Percentiles rank a stretch among this genome's conserved stretches.
phyloP scores from a whole-genome alignment of 1,140 invertebrate genomes.

The Physella acuta region DNA sequence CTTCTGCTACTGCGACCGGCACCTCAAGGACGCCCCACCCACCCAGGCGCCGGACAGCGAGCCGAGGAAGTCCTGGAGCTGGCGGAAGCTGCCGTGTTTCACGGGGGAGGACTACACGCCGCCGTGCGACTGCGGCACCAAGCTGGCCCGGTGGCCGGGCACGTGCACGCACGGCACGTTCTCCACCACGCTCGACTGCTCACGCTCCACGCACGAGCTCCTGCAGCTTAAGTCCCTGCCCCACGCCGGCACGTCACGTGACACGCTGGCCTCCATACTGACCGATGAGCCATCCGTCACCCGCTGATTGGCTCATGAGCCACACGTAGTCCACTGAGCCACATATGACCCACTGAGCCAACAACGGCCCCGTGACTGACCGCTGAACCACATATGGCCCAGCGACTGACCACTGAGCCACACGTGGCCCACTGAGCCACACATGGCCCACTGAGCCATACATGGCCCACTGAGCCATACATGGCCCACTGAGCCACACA shows the following conservation, averaged over 20 bases:
- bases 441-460: too few relatives aligned
- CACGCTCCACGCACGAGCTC: conserved; percentile 11
- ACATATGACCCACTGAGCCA: too few relatives aligned
- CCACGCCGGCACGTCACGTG: neutral
- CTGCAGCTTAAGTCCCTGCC: neutral
- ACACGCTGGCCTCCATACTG: neutral
- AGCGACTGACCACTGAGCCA: too few relatives aligned
- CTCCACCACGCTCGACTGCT: neutral
- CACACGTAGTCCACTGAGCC: too few relatives aligned
- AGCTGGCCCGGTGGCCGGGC: too few relatives aligned
- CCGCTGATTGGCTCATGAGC: too few relatives aligned
- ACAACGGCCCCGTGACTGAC: too few relatives aligned
- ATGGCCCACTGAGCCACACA: too few relatives aligned
- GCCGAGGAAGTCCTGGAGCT: neutral
- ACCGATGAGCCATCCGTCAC: neutral
- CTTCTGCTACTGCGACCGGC: conserved; percentile 8
- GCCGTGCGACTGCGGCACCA: neutral
- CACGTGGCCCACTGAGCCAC: too few relatives aligned
- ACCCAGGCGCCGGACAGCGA: neutral
- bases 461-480: too few relatives aligned
- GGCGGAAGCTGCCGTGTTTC: neutral
- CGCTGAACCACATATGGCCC: too few relatives aligned
- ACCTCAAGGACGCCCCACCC: neutral
- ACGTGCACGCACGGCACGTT: neutral
- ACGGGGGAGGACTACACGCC: neutral